Conservation (phyloP, 2,888 invertebrate genomes). For the Hyalella azteca region DNA sequence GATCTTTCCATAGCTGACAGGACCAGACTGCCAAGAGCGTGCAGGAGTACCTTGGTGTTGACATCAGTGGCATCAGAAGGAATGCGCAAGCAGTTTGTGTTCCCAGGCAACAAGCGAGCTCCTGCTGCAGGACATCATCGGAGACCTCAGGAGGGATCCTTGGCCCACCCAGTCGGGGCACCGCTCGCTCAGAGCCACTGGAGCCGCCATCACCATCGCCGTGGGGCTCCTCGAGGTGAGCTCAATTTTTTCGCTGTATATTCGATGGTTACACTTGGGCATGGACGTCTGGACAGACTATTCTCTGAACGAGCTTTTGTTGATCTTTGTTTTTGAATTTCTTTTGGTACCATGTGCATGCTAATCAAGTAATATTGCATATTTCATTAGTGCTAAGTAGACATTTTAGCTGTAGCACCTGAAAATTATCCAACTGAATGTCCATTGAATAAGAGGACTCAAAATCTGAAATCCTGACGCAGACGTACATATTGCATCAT, state of each 20-base stretch:
- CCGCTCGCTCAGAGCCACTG: conserved; percentile 90
- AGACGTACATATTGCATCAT: not conserved
- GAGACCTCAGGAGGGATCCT: conserved; percentile 84
- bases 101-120: conserved; percentile 98
- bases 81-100: conserved; percentile 95
- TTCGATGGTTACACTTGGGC: no score
- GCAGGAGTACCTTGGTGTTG: conserved; percentile 89
- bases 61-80: conserved; percentile 76
- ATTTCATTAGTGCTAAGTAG: not conserved
- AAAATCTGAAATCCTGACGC: not conserved
- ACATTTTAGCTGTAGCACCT: not conserved
- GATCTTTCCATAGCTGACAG: no score
- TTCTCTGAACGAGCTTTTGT: not conserved
- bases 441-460: not conserved
- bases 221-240: conserved; percentile 80
- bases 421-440: not conserved
- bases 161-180: conserved; percentile 97
- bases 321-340: not conserved
- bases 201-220: conserved; percentile 73
- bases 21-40: conserved; percentile 95
- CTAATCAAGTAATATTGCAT: not conserved
- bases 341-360: not conserved
- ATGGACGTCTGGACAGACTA: not conserved
- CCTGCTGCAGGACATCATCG: conserved; percentile 90
- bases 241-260: not conserved